phyloP scores from a whole-genome alignment of 1,140 invertebrate genomes.

The Caenorhabditis remanei region DNA sequence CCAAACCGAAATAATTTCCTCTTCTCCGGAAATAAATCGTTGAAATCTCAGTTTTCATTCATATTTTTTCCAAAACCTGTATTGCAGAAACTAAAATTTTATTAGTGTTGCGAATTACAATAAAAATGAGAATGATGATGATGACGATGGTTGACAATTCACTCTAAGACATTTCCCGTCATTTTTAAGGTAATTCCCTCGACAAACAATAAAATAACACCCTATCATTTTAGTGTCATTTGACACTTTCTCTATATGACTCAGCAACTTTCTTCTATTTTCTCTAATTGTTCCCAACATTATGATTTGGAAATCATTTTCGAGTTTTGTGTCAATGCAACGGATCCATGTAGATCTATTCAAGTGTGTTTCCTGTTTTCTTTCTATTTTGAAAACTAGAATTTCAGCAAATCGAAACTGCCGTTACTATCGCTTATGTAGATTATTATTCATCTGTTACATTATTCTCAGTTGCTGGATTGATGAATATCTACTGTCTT shows the following conservation, averaged over 20 bases:
- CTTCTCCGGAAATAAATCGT: no score
- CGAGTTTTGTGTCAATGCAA: not conserved
- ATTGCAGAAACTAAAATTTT: no score
- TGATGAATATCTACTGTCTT: constrained; percentile 31
- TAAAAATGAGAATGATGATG: no score
- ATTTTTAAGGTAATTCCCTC: constrained; percentile 18
- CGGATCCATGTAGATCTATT: not conserved
- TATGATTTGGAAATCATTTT: not conserved
- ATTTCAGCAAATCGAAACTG: constrained; percentile 19
- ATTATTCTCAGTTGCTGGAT: not conserved
- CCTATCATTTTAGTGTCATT: not conserved
- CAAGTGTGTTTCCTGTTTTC: not conserved
- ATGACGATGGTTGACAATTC: no score
- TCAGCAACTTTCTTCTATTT: not conserved
- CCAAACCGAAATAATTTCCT: no score
- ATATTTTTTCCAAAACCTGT: no score
- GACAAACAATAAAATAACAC: not conserved
- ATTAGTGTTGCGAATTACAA: no score
- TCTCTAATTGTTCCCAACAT: constrained; percentile 16
- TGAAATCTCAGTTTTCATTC: no score
- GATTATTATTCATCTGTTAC: constrained; percentile 30
- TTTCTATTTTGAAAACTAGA: not conserved
- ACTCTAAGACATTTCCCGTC: no score
- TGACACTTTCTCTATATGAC: not conserved
- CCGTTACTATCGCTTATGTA: constrained; percentile 15